Base-by-base conservation (phyloP, 1,140 invertebrate genomes). In the Drosophila cardini region DNA sequence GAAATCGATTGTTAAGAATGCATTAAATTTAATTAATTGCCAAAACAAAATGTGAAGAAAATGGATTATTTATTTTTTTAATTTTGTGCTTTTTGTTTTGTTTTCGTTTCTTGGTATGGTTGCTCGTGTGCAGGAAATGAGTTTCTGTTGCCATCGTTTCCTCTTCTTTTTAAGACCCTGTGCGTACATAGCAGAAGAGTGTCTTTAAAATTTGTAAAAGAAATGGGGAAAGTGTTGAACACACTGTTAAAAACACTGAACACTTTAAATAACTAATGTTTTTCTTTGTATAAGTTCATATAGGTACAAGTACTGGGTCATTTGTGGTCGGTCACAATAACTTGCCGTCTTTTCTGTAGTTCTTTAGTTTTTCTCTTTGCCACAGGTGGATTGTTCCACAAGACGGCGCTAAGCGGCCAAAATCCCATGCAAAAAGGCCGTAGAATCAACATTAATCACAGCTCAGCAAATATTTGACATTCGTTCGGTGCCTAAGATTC, bases 361-460 rank as follows among this genome's bases (percentile, higher is more conserved):
- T n/a, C n/a, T n/a, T n/a, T 50, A 30, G 10, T 43, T 58, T 36
- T 58, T 48, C 46, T 50, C 7, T 32, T 30, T 32, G 62, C 46
- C 62, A 71, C 82, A 86, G 83, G 82, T 86, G 82, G 86, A 73
- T 79, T 56, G 52, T 52, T 30, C 21, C 34, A 42, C 26, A 40
- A 68, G 64, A 13, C 57, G 45, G 60, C 61, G 64, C 43, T 72
- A 76, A 78, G 72, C 45, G 68, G 76, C 45, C 43, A 46, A 52
- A 67, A 77, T 80, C 64, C 52, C 57, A 76, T 68, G 77, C 73
- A 84, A 79, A 77, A 56, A 62, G 55, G 72, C 69, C 77, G 86
- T 70, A 72, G 72, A 87, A 83, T 90, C 78, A 90, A 85, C 85
- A 90, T 90, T 90, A 90, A 90, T 90, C 85, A 90, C 85, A 90